Percentiles rank a stretch among this genome's conserved stretches.
These are phyloP conservation scores for Acrossocheilus fasciatus DNA, from an alignment of 2,797 vertebrate species.

Conservation along the genomic window DNA sequence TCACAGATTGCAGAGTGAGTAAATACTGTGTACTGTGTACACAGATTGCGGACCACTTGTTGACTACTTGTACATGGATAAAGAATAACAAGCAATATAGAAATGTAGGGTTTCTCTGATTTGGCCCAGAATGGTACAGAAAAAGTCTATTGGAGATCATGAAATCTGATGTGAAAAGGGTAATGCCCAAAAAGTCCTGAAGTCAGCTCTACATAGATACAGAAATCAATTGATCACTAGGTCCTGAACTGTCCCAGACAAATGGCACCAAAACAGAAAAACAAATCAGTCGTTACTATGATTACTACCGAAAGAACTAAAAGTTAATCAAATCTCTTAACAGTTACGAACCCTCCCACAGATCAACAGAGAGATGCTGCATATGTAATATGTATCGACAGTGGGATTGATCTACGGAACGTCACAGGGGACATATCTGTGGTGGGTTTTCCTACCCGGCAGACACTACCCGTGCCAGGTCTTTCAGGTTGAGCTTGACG, in stretches of 20 bases:
- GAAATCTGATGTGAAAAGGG: constrained; percentile 12
- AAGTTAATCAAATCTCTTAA: background rate
- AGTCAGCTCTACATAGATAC: constrained; percentile 25
- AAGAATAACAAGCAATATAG: background rate
- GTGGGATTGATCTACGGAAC: constrained; percentile 38
- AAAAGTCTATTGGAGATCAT: constrained; percentile 26
- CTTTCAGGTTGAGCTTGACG: constrained; percentile 93
- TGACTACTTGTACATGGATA: background rate
- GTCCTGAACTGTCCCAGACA: background rate
- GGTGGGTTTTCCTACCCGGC: constrained; percentile 83
- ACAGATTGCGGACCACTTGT: background rate
- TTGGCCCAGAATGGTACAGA: background rate
- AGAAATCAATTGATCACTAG: constrained; percentile 23
- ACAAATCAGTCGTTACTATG: background rate
- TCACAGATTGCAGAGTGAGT: background rate
- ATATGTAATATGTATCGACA: constrained; percentile 45
- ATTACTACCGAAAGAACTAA: background rate
- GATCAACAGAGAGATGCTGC: background rate
- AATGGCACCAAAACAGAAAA: background rate
- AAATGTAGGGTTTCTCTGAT: background rate
- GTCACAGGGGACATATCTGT: background rate
- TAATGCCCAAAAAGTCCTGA: constrained; percentile 19
- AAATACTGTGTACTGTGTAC: background rate
- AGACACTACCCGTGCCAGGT: constrained; percentile 91
- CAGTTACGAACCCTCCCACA: background rate